Evolutionary conservation across 2,113 vertebrate genomes (phyloP).

Genomic region (Fregata magnificens): DNA sequence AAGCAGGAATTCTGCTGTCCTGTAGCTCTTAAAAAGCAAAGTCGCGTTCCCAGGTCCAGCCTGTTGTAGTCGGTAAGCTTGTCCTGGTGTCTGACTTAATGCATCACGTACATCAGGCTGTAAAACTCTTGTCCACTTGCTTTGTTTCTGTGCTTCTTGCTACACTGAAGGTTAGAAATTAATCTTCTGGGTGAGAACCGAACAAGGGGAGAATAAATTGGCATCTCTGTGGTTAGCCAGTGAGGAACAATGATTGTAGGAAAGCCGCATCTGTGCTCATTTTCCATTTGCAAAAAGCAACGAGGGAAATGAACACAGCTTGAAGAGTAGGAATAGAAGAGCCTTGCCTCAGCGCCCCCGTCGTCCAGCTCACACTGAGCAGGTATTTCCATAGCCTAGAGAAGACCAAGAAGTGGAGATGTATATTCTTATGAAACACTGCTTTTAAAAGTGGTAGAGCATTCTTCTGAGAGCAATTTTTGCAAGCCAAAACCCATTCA

Average conservation of each 20-base stretch:
- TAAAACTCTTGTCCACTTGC: background rate
- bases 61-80: background rate
- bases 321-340: background rate
- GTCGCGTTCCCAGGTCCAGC: background rate
- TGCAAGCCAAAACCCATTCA: background rate
- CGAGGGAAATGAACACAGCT: background rate
- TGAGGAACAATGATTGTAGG: background rate
- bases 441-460: conserved; percentile 1
- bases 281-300: background rate
- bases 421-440: background rate
- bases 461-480: background rate
- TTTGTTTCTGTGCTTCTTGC: conserved; percentile 32
- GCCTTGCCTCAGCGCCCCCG: background rate
- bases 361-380: background rate
- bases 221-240: background rate
- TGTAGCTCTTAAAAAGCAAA: background rate
- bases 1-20: conserved; percentile 29
- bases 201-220: background rate
- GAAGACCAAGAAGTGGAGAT: background rate
- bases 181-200: background rate
- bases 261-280: background rate
- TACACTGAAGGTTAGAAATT: background rate
- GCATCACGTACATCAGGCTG: background rate
- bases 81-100: background rate
- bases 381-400: background rate